These are phyloP conservation scores for Agonum fuliginosum DNA, from an alignment of 2,888 invertebrate species.

Conservation along the genomic window DNA sequence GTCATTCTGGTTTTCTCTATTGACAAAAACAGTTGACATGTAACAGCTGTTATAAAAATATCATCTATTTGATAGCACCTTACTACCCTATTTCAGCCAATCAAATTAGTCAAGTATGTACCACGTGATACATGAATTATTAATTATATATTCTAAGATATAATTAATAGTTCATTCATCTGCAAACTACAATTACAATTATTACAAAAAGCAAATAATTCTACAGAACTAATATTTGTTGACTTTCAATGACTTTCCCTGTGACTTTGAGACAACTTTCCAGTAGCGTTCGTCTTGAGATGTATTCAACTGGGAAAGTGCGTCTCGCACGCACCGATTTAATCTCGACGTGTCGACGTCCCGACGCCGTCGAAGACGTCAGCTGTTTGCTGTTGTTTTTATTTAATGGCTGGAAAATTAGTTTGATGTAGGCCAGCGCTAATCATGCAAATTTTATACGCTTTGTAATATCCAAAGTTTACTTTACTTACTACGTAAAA, in stretches of 20 bases:
- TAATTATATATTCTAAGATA: neutral
- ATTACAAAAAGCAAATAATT: neutral
- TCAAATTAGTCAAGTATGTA: too few relatives aligned
- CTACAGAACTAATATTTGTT: too few relatives aligned
- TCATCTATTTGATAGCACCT: too few relatives aligned
- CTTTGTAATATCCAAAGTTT: constrained; percentile 36
- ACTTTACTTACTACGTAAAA: constrained; percentile 13
- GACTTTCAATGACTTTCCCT: too few relatives aligned
- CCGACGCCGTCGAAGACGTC: constrained; percentile 4
- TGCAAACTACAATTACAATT: neutral
- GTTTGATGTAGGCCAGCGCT: constrained; percentile 30
- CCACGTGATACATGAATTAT: too few relatives aligned
- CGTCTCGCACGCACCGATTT: constrained; percentile 11
- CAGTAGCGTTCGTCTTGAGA: too few relatives aligned
- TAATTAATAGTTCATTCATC: neutral
- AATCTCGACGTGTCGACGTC: constrained; percentile 9
- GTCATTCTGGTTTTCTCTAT: too few relatives aligned
- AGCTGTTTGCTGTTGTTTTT: constrained; percentile 41
- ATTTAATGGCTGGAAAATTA: constrained; percentile 37
- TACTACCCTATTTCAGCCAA: too few relatives aligned
- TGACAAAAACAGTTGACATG: too few relatives aligned
- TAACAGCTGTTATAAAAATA: too few relatives aligned
- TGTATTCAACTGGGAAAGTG: constrained; percentile 21
- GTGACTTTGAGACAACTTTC: too few relatives aligned
- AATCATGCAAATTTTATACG: constrained; percentile 42